A percentile compares a stretch with the other conserved stretches of the same genome.
These are phyloP conservation scores for Dendrolimus kikuchii DNA, from an alignment of 1,140 invertebrate species.

Conservation along the genomic window DNA sequence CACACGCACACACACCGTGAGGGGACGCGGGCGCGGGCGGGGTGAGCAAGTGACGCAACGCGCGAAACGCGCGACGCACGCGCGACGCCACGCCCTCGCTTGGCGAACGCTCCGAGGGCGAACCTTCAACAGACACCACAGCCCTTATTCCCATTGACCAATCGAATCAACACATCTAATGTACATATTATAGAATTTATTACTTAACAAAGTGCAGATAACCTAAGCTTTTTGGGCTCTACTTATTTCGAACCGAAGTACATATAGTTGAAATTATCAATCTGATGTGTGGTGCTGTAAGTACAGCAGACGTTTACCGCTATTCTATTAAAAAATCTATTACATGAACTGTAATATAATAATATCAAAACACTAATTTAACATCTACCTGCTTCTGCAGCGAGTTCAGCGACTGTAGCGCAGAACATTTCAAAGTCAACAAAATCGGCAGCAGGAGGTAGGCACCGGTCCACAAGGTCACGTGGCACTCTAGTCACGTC, in stretches of 20 bases:
- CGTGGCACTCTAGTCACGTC: slow-evolving; percentile 42
- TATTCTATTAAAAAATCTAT: background rate
- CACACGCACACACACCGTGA: slow-evolving; percentile 31
- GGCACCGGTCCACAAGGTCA: slow-evolving; percentile 36
- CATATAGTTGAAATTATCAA: too few relatives aligned
- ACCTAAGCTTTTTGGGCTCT: too few relatives aligned
- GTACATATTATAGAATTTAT: too few relatives aligned
- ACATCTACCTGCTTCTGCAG: slow-evolving; percentile 51
- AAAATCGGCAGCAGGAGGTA: slow-evolving; percentile 31
- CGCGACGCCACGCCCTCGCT: slow-evolving; percentile 44
- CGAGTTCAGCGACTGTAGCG: slow-evolving; percentile 72
- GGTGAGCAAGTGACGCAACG: slow-evolving; percentile 54
- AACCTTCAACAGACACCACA: slow-evolving; percentile 33
- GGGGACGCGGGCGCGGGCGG: slow-evolving; percentile 25
- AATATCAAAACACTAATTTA: background rate
- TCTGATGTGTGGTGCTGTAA: too few relatives aligned
- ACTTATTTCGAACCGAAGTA: too few relatives aligned
- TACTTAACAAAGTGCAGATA: too few relatives aligned
- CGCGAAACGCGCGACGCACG: slow-evolving; percentile 52
- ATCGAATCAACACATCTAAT: too few relatives aligned
- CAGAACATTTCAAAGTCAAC: slow-evolving; percentile 74
- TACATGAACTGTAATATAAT: too few relatives aligned
- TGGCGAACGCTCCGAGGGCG: slow-evolving; percentile 19
- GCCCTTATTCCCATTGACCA: background rate
- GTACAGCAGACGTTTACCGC: slow-evolving; percentile 5